Evolutionary conservation across 2,797 vertebrate species (phyloP), one percentile per base, ranked within the genome.

Genomic region (Rhodeus uyekii): DNA sequence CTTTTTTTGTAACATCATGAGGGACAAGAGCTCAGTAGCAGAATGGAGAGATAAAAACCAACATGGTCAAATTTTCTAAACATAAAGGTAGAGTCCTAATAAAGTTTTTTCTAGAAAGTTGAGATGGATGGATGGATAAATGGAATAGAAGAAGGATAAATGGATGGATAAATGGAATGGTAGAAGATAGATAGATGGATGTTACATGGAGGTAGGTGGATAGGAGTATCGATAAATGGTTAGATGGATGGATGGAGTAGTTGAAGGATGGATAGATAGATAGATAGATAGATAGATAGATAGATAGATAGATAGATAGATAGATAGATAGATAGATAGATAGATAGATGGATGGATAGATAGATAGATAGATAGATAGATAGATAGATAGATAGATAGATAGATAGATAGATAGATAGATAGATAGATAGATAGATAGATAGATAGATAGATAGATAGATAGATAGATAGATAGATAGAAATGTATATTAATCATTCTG

Each of bases 21-120:
- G 65, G 44, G 71, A 79, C 58, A 74, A 42, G 36, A 69, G 72
- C 71, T 48, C 2, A 38, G 34, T 82, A 76, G 72, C 73, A 80
- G 80, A 77, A 83, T 72, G 24, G 55, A 58, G 65, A 58, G 58
- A 71, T 63, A 55, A 63, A 85, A 83, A 61, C 77, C 46, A 79
- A 73, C 48, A 85, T 84, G 75, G 78, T 46, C 18, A 64, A 27
- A 46, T 64, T 81, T 80, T 8, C n/a, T 53, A 34, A 67, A 68
- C 24, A 38, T 29, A 13, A 18, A 78, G 44, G 5, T 55, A 67
- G n/a, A 55, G 29, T 60, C 27, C 4, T 39, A 36, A 44, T 58
- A 58, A 67, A 36, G 22, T 36, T 67, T 19, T 1, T 27, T 38
- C 39, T 6, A 24, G 38, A 76, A 46, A 18, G 19, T 4, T 19